Percentiles rank a stretch among this genome's conserved stretches.
Conservation (phyloP, 1,140 invertebrate species). For the Hesperophylax magnus region DNA sequence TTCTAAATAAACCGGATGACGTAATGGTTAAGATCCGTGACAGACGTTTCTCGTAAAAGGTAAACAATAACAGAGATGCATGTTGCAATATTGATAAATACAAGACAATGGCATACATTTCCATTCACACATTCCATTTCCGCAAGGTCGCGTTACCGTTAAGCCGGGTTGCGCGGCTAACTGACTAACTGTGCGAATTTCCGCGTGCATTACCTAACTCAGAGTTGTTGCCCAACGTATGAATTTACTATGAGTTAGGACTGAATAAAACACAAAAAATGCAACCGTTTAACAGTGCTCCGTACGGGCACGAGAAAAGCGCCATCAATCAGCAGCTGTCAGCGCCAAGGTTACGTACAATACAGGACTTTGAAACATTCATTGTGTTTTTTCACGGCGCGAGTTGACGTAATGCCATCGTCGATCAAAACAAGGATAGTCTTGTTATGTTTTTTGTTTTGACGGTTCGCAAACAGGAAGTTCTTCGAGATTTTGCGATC, state of each 20-base stretch:
- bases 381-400: slow-evolving; percentile 3
- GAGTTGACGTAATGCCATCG: slow-evolving; percentile 23
- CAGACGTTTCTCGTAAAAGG: neutral
- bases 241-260: neutral
- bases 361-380: slow-evolving; percentile 17
- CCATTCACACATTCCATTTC: slow-evolving; percentile 37
- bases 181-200: slow-evolving; percentile 8
- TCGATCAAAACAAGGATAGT: slow-evolving; percentile 26
- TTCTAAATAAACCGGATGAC: neutral
- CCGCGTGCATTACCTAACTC: slow-evolving; percentile 12
- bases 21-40: too few relatives aligned
- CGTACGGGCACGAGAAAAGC: slow-evolving; percentile 11
- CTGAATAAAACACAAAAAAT: slow-evolving; percentile 13
- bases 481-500: slow-evolving; percentile 6
- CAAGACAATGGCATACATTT: slow-evolving; percentile 29
- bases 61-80: slow-evolving; percentile 5
- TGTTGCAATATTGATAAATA: slow-evolving; percentile 35
- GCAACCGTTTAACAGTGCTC: slow-evolving; percentile 26
- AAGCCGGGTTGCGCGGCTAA: slow-evolving; percentile 9
- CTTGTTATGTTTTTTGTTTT: neutral
- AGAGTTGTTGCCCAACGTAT: slow-evolving; percentile 13
- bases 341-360: neutral
- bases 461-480: slow-evolving; percentile 13
- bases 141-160: slow-evolving; percentile 21
- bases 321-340: slow-evolving; percentile 2